These are phyloP conservation scores for Pampusana beccarii DNA, from an alignment of 2,113 vertebrate genomes.

Conservation along the genomic window DNA sequence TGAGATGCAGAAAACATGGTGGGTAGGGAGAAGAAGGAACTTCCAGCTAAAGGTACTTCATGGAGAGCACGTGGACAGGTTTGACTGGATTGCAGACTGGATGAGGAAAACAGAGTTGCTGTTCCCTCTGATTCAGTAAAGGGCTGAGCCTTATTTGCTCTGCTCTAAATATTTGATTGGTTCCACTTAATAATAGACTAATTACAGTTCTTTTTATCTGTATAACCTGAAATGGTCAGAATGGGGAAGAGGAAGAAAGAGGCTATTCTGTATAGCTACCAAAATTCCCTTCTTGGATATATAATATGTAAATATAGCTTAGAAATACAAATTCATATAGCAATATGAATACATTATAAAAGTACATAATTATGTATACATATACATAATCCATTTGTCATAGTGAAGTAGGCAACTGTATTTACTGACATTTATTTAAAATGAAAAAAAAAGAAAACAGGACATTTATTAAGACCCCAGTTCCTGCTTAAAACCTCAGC, in stretches of 20 bases:
- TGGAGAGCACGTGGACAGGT: too few relatives aligned
- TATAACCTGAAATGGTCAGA: not conserved
- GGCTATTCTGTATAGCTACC: too few relatives aligned
- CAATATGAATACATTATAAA: not conserved
- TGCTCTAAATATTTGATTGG: not conserved
- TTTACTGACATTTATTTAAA: not conserved
- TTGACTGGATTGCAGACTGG: not conserved
- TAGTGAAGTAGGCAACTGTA: not conserved
- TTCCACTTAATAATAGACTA: not conserved
- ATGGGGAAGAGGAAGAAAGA: not conserved
- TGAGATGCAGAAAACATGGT: not conserved
- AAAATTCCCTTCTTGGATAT: not conserved
- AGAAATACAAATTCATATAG: not conserved
- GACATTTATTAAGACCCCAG: not conserved
- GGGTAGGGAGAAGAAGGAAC: not conserved
- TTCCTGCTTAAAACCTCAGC: not conserved
- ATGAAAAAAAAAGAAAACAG: not conserved
- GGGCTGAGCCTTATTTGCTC: not conserved
- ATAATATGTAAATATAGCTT: not conserved
- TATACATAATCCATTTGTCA: not conserved
- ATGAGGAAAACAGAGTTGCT: not conserved
- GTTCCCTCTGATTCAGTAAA: not conserved
- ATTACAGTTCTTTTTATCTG: not conserved
- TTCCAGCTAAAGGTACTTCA: not conserved
- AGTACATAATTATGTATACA: not conserved